These are phyloP conservation scores for Percopsis omiscomaycus DNA, from an alignment of 2,797 vertebrate species.

Conservation along the genomic window DNA sequence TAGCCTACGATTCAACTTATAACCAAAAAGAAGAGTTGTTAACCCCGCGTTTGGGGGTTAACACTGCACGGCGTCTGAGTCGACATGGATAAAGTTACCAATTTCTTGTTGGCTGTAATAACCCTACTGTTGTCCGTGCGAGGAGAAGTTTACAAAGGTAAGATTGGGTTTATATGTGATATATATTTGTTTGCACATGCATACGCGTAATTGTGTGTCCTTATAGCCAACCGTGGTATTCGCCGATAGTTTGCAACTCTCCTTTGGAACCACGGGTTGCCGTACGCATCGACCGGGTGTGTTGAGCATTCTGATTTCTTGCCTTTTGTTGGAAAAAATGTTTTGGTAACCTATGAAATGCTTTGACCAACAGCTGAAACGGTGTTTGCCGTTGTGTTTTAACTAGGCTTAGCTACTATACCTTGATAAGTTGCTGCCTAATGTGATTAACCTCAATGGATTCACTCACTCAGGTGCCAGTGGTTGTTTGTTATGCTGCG, in stretches of 20 bases:
- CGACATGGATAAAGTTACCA: slow-evolving; percentile 84
- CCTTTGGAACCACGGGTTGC: slow-evolving; percentile 14
- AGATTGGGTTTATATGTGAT: slow-evolving; percentile 36
- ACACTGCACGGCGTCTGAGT: slow-evolving; percentile 55
- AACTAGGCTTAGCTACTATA: slow-evolving; percentile 35
- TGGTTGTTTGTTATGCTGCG: slow-evolving; percentile 6
- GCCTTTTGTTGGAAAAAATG: no score
- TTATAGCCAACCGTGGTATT: background rate
- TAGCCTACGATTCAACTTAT: slow-evolving; percentile 52
- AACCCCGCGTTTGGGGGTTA: slow-evolving; percentile 72
- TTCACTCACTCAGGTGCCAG: slow-evolving; percentile 11
- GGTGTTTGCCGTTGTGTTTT: slow-evolving; percentile 35
- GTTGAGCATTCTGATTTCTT: background rate
- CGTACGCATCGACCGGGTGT: slow-evolving; percentile 51
- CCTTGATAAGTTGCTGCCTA: slow-evolving; percentile 57
- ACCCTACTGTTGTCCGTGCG: slow-evolving; percentile 71
- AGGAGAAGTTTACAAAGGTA: slow-evolving; percentile 83
- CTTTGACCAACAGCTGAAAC: slow-evolving; percentile 25
- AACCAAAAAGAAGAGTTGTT: slow-evolving; percentile 59
- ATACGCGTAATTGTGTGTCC: background rate
- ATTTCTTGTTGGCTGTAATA: slow-evolving; percentile 71
- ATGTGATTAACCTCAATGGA: slow-evolving; percentile 65
- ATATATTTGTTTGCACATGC: background rate
- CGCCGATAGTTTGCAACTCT: slow-evolving; percentile 24
- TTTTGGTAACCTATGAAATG: background rate